These are phyloP conservation scores for Agonopterix subpropinquella DNA, from an alignment of 2,888 invertebrate species.

Conservation along the genomic window DNA sequence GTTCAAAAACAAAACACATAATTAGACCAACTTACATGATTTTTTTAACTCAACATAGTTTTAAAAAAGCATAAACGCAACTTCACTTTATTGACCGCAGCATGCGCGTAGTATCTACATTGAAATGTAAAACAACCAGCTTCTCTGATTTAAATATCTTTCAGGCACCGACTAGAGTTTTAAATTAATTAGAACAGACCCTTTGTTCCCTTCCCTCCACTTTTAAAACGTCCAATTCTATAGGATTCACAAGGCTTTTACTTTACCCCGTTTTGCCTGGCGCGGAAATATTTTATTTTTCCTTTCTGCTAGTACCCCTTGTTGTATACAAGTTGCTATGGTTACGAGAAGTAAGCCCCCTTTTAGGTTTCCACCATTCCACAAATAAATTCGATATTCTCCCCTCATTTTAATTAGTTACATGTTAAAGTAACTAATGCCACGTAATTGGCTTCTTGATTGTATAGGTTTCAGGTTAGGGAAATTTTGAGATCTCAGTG, in stretches of 20 bases:
- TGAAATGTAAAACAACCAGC: no score
- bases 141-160: neutral
- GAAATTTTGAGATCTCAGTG: no score
- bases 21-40: no score
- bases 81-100: no score
- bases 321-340: constrained; percentile 22
- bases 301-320: constrained; percentile 11
- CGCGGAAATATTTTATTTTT: neutral
- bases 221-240: neutral
- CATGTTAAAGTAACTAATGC: no score
- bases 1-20: no score
- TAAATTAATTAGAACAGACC: constrained; percentile 8
- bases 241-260: constrained; percentile 3
- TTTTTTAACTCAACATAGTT: no score
- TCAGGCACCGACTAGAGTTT: neutral
- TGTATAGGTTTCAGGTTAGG: no score
- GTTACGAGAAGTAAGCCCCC: constrained; percentile 16
- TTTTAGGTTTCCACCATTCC: constrained; percentile 1
- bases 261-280: neutral
- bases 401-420: neutral
- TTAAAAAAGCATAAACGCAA: no score
- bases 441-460: no score
- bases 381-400: constrained; percentile 8
- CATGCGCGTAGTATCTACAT: no score
- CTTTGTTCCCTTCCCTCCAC: constrained; percentile 3